Base-by-base conservation (phyloP, 2,888 invertebrate species). In the Drosophila demipolita region DNA sequence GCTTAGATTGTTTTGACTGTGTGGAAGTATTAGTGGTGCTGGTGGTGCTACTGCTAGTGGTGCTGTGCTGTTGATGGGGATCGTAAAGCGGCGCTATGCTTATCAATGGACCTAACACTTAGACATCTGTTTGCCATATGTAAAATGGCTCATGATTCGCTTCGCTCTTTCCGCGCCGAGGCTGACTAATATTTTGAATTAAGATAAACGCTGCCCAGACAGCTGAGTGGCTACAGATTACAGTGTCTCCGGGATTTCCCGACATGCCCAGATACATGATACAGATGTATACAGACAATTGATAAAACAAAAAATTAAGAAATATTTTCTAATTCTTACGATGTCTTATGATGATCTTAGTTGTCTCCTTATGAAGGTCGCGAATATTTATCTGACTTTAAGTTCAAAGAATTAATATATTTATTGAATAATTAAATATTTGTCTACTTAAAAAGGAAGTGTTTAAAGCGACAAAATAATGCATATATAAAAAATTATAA, bases 1-100 rank as follows among this genome's bases (percentile, higher is more conserved):
- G 72, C 50, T 74, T 83, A 83, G 86, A 84, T 83, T 84, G 83
- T 85, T 83, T 83, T 80, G 82, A 73, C 83, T 85, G 78, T 85
- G 78, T 74, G 63, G 59, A 59, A 36, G 61, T 68, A 52, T 9
- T 57, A 20, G 40, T 36, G 54, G 20, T 54, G 54, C 15, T 26
- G 54, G 38, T 57, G 57, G 29, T 40, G 57, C n/a, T 38, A 29
- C 7, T 40, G 55, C 1, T 57, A 8, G n/a, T 55, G 55, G 17
- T 55, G 26, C 26, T 54, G 26, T 15, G 29, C 29, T 29, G 49
- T 23, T 33, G 36, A 23, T 29, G 40, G 40, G 48, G 66, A 68
- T 62, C 57, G 55, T 38, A 63, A 63, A 45, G 66, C 73, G 67
- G 78, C 84, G 75, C 75, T 82, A 58, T 70, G 76, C 81, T 85